Evolutionary conservation across 2,113 vertebrate genomes (phyloP).

Genomic region (Struthio camelus): DNA sequence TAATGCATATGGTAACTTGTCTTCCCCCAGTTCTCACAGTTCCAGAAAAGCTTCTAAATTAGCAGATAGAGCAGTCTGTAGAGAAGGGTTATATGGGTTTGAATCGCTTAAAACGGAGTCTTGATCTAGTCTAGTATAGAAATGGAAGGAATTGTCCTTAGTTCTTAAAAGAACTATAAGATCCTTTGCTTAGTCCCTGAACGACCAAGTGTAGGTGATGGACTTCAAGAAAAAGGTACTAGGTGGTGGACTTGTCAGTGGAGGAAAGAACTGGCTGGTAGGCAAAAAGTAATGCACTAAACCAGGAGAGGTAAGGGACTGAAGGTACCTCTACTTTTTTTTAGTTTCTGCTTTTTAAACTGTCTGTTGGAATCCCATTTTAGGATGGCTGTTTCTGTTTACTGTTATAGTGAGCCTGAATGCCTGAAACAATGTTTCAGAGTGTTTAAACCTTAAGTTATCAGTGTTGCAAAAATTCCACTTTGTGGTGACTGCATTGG

Average conservation of each 20-base stretch:
- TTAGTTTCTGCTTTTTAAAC: neutral
- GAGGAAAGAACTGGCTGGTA: neutral
- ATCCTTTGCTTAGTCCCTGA: neutral
- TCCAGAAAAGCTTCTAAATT: neutral
- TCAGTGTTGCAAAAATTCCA: neutral
- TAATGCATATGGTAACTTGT: too few species aligned
- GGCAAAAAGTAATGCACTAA: neutral
- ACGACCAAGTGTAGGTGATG: accelerated
- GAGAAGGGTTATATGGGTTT: neutral
- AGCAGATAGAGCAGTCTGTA: neutral
- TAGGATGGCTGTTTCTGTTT: neutral
- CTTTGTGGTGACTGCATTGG: neutral
- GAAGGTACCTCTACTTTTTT: neutral
- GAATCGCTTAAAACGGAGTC: neutral
- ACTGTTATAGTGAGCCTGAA: neutral
- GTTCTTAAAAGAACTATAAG: neutral
- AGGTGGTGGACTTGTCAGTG: neutral
- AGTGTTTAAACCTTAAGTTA: neutral
- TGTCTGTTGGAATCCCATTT: neutral
- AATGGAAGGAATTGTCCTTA: neutral
- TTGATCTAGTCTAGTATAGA: neutral
- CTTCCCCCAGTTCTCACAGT: neutral
- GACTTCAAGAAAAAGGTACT: neutral
- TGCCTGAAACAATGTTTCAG: neutral
- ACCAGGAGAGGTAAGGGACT: neutral